Percentiles rank a stretch among this genome's conserved stretches.
Evolutionary conservation across 2,113 vertebrate species (phyloP).

Genomic region (Pseudopodoces humilis): DNA sequence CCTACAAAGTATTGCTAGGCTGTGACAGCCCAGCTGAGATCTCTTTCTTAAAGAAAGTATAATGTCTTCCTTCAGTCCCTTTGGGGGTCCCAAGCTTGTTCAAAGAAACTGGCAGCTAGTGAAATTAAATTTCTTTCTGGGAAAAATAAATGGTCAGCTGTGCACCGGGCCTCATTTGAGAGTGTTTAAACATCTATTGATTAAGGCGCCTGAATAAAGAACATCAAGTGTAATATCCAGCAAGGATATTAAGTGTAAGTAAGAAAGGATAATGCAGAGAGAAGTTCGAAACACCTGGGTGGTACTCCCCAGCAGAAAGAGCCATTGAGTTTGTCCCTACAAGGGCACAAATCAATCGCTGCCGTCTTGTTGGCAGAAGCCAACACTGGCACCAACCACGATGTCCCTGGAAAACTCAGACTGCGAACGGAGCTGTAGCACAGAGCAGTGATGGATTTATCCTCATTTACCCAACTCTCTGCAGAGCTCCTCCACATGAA

Average conservation of each 20-base stretch:
- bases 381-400: rapidly evolving
- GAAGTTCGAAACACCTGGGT: not conserved
- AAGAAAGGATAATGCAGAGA: not conserved
- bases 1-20: not conserved
- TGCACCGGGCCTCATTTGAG: not conserved
- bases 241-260: not conserved
- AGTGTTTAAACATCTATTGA: not conserved
- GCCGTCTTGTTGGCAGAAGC: not conserved
- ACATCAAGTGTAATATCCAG: not conserved
- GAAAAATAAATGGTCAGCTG: not conserved
- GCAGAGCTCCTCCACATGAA: not conserved
- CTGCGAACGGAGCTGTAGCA: not conserved
- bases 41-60: not conserved
- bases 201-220: not conserved
- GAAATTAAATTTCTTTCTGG: not conserved
- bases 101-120: not conserved
- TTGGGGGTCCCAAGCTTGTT: not conserved
- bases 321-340: not conserved
- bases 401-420: not conserved
- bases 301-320: not conserved
- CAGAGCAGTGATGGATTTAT: not conserved
- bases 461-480: not conserved
- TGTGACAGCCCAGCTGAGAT: not conserved
- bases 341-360: rapidly evolving
- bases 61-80: not conserved